Evolutionary conservation across 2,113 vertebrate species (phyloP), one percentile per base, ranked within the genome.

Genomic region (Thalassoma bifasciatum): DNA sequence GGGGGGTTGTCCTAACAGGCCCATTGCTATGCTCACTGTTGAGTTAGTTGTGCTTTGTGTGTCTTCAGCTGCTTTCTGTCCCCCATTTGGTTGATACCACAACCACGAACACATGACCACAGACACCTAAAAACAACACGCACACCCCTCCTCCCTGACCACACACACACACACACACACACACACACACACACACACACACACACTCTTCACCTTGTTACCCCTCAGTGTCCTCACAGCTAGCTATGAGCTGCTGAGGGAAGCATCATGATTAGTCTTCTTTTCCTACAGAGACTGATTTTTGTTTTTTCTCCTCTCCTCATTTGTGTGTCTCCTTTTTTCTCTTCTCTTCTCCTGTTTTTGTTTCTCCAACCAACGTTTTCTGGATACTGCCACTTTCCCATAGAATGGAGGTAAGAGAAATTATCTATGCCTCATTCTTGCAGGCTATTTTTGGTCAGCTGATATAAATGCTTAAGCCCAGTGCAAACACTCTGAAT

Each of bases 321-420:
- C n/a, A 12, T 56, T 13, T 52, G 14, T 56, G 14, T 68, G 11
- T 65, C 51, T 60, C 24, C 38, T 22, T 14, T 86, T 26, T 22
- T 76, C 40, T 50, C 4, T 3, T 22, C 23, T 50, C 21, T 88
- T 9, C 53, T 82, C 49, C 59, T 86, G 10, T 52, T 83, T 22
- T 19, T 62, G 22, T 23, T 77, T 24, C 67, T 86, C 46, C 88
- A 68, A 61, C 84, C 75, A 0, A 68, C 73, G 1, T 87, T 64
- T n/a, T 86, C 74, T 59, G 91, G 84, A 83, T 69, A 30, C 37
- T 92, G 91, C 53, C 72, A 63, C 49, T 90, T 87, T 64, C 82
- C 90, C 11, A 8, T 89, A 92, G 91, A 92, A 64, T 92, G 91
- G 91, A 91, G 91, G 91, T 92, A 91, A 92, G 90, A 77, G 13